Evolutionary conservation across 1,140 invertebrate genomes (phyloP), one percentile per base, ranked within the genome.

Genomic region (Archegozetes longisetosus): DNA sequence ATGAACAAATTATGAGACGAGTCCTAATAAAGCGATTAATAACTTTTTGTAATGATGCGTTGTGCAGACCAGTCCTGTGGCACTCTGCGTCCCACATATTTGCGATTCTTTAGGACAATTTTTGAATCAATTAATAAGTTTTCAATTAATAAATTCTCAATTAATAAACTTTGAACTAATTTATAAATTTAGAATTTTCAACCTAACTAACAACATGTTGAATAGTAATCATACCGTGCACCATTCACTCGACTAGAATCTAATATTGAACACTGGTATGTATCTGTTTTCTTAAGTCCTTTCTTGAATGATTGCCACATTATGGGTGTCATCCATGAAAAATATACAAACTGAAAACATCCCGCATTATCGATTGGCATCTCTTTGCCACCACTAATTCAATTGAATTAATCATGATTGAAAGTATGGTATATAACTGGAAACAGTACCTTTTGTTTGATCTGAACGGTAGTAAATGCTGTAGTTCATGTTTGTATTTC

Each of bases 261-360:
- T 32, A 72, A 70, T 12, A 74, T 70, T 17, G 77, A 75, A 64
- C 76, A 72, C 13, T 66, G 56, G 24, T 79, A 76, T 40, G 79
- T 67, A 62, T 79, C 73, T 2, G 73, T 66, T 20, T 71, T 61
- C 0, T 62, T 66, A 6, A 77, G 60, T n/a, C 59, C 77, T 71
- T 65, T 72, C 69, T 61, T 71, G 72, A 64, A 80, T 1, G 80
- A 74, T 47, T 72, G 72, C 70, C 72, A 75, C 70, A 82, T 75
- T 29, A 78, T 74, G 6, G 68, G 69, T 1, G 75, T 76, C 63
- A 82, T 68, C 81, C 81, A 82, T 14, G 75, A 75, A 61, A 76
- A 78, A 20, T 76, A 77, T 6, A 78, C 69, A 53, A 77, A 77
- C 2, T 77, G 79, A 62, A 77, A 72, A 52, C 77, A 71, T 9